phyloP scores from a whole-genome alignment of 2,888 invertebrate genomes.

The Enoplolaimus lenunculus region DNA sequence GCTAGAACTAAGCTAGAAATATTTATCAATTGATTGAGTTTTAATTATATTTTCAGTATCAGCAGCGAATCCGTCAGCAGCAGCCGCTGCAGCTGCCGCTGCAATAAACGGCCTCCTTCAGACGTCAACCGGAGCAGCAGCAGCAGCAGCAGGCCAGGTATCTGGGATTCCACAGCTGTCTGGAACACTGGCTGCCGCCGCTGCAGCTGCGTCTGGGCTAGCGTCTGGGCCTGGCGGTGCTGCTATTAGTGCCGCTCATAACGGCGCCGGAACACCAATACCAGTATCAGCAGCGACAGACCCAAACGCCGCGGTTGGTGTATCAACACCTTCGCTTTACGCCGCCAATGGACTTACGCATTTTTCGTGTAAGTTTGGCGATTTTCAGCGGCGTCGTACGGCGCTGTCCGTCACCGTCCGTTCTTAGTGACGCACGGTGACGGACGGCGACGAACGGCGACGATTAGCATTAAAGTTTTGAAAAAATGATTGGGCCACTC shows the following conservation, averaged over 20 bases:
- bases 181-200: not conserved
- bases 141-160: not conserved
- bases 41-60: too few species aligned
- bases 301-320: not conserved
- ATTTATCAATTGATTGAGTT: too few species aligned
- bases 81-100: not conserved
- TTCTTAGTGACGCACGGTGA: too few species aligned
- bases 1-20: too few species aligned
- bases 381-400: too few species aligned
- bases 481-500: too few species aligned
- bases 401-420: too few species aligned
- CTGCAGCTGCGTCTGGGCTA: too few species aligned
- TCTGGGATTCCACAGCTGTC: not conserved
- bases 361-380: not conserved
- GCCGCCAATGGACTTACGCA: not conserved
- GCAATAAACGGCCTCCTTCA: not conserved
- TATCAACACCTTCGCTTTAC: not conserved
- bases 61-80: too few species aligned
- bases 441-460: too few species aligned
- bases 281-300: not conserved
- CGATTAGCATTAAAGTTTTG: too few species aligned
- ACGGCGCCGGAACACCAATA: not conserved
- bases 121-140: not conserved
- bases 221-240: too few species aligned
- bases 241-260: not conserved